A percentile compares a stretch with the other conserved stretches of the same genome.
phyloP scores from a whole-genome alignment of 1,140 invertebrate genomes.

The Drosophila melanica region DNA sequence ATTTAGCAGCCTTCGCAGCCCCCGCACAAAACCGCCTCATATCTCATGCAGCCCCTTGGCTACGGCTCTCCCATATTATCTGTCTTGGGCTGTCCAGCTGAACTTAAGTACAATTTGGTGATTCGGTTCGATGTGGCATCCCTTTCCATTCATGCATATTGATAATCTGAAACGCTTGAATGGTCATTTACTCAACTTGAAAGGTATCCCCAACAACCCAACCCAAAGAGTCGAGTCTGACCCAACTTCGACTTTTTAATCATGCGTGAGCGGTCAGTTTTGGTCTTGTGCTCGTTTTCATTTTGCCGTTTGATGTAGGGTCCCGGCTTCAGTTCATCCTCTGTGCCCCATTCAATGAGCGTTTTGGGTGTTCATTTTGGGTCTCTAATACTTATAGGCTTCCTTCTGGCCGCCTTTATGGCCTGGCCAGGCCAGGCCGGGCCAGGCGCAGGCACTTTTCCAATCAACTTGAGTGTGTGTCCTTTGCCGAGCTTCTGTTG shows the following conservation, averaged over 20 bases:
- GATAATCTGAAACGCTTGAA: slow-evolving; percentile 59
- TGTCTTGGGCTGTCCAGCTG: slow-evolving; percentile 27
- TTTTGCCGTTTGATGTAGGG: slow-evolving; percentile 41
- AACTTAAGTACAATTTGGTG: slow-evolving; percentile 51
- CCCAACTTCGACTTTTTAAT: slow-evolving; percentile 48
- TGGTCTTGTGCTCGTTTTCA: slow-evolving; percentile 16
- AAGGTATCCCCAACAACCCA: slow-evolving; percentile 31
- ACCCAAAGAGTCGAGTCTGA: background rate
- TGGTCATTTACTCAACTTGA: slow-evolving; percentile 57
- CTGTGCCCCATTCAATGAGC: slow-evolving; percentile 8
- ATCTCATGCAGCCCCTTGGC: slow-evolving; percentile 18
- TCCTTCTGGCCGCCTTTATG: slow-evolving; percentile 11
- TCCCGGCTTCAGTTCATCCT: slow-evolving; percentile 24
- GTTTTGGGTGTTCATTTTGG: slow-evolving; percentile 43
- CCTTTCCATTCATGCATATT: slow-evolving; percentile 44
- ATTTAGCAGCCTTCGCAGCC: slow-evolving; percentile 25
- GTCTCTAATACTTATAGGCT: slow-evolving; percentile 31
- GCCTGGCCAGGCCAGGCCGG: too few relatives aligned
- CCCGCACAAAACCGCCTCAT: slow-evolving; percentile 18
- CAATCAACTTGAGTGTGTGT: slow-evolving; percentile 52
- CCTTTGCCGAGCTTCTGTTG: slow-evolving; percentile 13
- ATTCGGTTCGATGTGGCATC: slow-evolving; percentile 14
- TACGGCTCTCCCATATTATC: slow-evolving; percentile 27
- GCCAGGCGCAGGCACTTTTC: slow-evolving; percentile 37
- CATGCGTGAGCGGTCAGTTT: slow-evolving; percentile 38